Base-by-base conservation (phyloP, 1,140 invertebrate genomes). In the Adelges cooleyi region DNA sequence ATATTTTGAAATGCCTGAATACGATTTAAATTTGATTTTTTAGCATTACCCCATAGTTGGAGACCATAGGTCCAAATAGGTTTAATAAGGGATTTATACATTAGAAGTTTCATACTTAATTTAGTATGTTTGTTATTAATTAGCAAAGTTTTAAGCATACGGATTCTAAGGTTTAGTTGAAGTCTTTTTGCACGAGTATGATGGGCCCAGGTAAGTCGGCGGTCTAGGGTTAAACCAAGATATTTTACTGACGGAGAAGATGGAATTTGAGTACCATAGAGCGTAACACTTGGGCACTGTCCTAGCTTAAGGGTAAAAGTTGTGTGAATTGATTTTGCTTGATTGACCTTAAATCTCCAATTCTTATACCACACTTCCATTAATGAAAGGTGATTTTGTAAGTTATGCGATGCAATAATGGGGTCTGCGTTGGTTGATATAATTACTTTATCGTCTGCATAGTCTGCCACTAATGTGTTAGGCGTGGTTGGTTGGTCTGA, bases 11-110 rank as follows among this genome's bases (percentile, higher is more conserved):
- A 52, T 5, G 11, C 6, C 68, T 73, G 59, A 15, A 72, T 52
- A 4, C 69, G 68, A 22, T 67, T 48, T 23, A 70, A 68, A 40
- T 71, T 72, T 36, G 69, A 69, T 22, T 72, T 68, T 20, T 56
- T 68, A n/a, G 73, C 70, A 25, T 54, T 68, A n/a, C n/a, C n/a
- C n/a, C n/a, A n/a, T n/a, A n/a, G n/a, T n/a, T n/a, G n/a, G n/a
- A n/a, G n/a, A n/a, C 73, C 73, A 67, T 74, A 73, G n/a, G 65
- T 71, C 70, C 73, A 74, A 13, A 73, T 67, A 11, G 73, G 73
- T 65, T 72, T 72, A 10, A 74, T 65, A 1, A 72, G 69, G 2
- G 33, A 18, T 44, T 73, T 70, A 59, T 74, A 73, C 3, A 74
- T 40, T 15, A 69, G 59, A 3, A 73, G 17, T 69, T 74, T 73